Evolutionary conservation across 2,888 invertebrate genomes (phyloP).

Genomic region (Trissolcus japonicus): DNA sequence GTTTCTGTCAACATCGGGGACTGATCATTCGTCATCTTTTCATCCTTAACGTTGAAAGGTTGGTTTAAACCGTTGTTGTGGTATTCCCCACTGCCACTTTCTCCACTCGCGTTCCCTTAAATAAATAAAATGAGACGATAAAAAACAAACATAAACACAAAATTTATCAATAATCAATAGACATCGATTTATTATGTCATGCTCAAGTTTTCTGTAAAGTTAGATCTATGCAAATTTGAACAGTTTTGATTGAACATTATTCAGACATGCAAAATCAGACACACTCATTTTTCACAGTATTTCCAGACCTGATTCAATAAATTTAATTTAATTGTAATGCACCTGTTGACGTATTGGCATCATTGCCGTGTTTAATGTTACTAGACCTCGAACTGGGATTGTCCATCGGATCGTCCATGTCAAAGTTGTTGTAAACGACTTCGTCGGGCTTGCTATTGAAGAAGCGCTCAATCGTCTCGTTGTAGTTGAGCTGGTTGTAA

Average conservation of each 20-base stretch:
- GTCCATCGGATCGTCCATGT: slow-evolving; percentile 65
- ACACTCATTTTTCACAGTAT: too few relatives aligned
- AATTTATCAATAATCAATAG: too few relatives aligned
- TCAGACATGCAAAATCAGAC: too few relatives aligned
- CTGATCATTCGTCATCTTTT: slow-evolving; percentile 77
- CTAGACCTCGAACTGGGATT: slow-evolving; percentile 60
- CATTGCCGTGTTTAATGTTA: slow-evolving; percentile 65
- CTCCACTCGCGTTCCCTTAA: slow-evolving; percentile 77
- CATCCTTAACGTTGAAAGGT: slow-evolving; percentile 76
- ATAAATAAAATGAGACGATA: too few relatives aligned
- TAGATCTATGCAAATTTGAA: too few relatives aligned
- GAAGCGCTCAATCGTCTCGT: slow-evolving; percentile 86
- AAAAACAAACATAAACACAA: too few relatives aligned
- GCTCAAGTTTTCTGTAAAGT: too few relatives aligned
- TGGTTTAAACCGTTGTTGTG: slow-evolving; percentile 80
- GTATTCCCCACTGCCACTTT: slow-evolving; percentile 80
- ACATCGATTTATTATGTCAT: too few relatives aligned
- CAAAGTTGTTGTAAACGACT: slow-evolving; percentile 55
- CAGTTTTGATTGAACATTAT: too few relatives aligned
- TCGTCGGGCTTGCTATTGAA: slow-evolving; percentile 66
- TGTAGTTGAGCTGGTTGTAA: slow-evolving; percentile 91
- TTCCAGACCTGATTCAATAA: too few relatives aligned
- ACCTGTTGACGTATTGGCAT: slow-evolving; percentile 61
- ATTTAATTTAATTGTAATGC: slow-evolving; percentile 2
- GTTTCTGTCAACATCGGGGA: slow-evolving; percentile 80